These are phyloP conservation scores for Ochotona princeps DNA, from an alignment of 2,113 vertebrate species.

Conservation along the genomic window DNA sequence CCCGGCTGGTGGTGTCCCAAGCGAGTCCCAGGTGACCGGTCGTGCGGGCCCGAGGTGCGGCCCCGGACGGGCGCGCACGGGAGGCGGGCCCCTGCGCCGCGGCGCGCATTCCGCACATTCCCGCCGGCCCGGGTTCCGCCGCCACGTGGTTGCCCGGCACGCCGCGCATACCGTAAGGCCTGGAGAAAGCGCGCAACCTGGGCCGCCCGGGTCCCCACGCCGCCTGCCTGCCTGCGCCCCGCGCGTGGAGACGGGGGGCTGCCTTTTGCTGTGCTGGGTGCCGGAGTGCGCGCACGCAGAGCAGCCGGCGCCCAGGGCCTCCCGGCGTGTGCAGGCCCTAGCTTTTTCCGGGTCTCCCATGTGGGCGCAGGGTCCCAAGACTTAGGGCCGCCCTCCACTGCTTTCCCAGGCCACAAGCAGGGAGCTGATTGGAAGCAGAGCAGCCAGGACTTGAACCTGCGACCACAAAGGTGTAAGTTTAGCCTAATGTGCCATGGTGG, in stretches of 20 bases:
- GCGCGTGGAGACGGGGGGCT: neutral
- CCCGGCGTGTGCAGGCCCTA: neutral
- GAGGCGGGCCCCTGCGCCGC: slow-evolving; percentile 75
- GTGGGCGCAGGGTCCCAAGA: too few species aligned
- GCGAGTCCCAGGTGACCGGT: neutral
- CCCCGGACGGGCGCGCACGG: rapidly evolving
- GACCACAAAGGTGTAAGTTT: too few species aligned
- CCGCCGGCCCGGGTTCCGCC: slow-evolving; percentile 79
- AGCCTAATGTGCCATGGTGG: too few species aligned
- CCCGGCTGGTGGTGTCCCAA: neutral
- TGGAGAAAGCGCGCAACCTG: slow-evolving; percentile 70
- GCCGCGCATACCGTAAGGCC: slow-evolving; percentile 87
- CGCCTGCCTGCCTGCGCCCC: neutral
- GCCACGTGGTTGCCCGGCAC: slow-evolving; percentile 82
- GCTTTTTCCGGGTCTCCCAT: too few species aligned
- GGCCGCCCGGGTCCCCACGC: neutral
- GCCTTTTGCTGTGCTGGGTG: neutral
- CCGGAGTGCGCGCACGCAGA: neutral
- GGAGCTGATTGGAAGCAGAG: too few species aligned
- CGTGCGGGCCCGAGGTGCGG: neutral
- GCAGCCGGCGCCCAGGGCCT: neutral
- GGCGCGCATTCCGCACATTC: slow-evolving; percentile 92
- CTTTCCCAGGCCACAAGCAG: too few species aligned
- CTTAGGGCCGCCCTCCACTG: too few species aligned
- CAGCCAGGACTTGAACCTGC: too few species aligned